A percentile compares a stretch with the other conserved stretches of the same genome.
Evolutionary conservation across 2,888 invertebrate species (phyloP).

Genomic region (Masnerella sp.): DNA sequence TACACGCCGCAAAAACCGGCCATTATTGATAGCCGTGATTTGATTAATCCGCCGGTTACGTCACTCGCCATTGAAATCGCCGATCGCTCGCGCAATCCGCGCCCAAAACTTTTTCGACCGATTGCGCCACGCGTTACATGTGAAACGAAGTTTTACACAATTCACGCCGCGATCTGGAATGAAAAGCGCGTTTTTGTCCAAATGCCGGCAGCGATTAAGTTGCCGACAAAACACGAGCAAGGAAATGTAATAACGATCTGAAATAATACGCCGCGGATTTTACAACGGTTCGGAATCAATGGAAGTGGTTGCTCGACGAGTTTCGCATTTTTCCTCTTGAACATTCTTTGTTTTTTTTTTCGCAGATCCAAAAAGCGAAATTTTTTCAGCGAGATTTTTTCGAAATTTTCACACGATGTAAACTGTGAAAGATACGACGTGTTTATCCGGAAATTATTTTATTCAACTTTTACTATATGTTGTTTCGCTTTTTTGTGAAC

Average conservation of each 20-base stretch:
- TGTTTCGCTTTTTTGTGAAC: background rate
- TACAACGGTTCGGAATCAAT: background rate
- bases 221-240: background rate
- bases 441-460: too few species aligned
- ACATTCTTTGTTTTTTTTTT: too few species aligned
- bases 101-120: conserved; percentile 26
- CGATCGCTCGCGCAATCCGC: background rate
- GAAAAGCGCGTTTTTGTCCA: conserved; percentile 22
- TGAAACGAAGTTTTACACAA: conserved; percentile 26
- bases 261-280: background rate
- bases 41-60: conserved; percentile 15
- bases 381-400: too few species aligned
- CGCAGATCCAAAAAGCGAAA: too few species aligned
- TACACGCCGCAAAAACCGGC: conserved; percentile 26
- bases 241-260: conserved; percentile 2
- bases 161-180: conserved; percentile 4
- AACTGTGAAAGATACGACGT: too few species aligned
- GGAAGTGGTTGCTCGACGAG: too few species aligned
- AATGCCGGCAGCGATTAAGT: conserved; percentile 5
- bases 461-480: background rate
- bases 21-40: too few species aligned
- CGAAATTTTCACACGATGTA: too few species aligned
- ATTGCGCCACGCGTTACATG: conserved; percentile 4
- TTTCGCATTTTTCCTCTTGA: too few species aligned
- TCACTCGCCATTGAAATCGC: conserved; percentile 28